These are phyloP conservation scores for Varecia variegata DNA, from an alignment of 2,797 vertebrate genomes.

Conservation along the genomic window DNA sequence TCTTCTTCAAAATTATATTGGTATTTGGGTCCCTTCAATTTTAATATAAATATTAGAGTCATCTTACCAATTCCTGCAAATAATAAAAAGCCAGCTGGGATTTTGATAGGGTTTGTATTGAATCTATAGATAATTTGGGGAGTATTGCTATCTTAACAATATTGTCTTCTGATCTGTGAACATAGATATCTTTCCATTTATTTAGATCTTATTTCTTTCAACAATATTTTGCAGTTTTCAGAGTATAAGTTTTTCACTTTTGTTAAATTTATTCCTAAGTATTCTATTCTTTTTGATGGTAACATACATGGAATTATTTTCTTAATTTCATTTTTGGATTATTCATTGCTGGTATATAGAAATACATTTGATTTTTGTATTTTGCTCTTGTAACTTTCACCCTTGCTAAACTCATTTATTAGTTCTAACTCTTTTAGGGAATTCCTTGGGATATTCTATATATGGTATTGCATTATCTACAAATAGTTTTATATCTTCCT, in stretches of 20 bases:
- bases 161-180: background rate
- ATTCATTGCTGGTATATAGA: background rate
- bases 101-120: background rate
- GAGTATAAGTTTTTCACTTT: background rate
- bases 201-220: conserved; percentile 7
- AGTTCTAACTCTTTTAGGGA: conserved; percentile 12
- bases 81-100: background rate
- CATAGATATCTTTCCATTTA: background rate
- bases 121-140: background rate
- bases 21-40: background rate
- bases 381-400: background rate
- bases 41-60: background rate
- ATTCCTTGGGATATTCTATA: background rate
- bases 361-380: background rate
- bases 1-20: conserved; percentile 9
- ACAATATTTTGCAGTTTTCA: background rate
- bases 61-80: background rate
- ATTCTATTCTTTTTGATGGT: conserved; percentile 16
- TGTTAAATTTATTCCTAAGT: background rate
- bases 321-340: background rate
- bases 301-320: background rate
- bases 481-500: background rate
- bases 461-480: background rate
- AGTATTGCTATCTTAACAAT: background rate
- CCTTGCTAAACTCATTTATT: background rate